Evolutionary conservation across 2,888 invertebrate genomes (phyloP), one percentile per base, ranked within the genome.

Genomic region (Oligia strigilis): DNA sequence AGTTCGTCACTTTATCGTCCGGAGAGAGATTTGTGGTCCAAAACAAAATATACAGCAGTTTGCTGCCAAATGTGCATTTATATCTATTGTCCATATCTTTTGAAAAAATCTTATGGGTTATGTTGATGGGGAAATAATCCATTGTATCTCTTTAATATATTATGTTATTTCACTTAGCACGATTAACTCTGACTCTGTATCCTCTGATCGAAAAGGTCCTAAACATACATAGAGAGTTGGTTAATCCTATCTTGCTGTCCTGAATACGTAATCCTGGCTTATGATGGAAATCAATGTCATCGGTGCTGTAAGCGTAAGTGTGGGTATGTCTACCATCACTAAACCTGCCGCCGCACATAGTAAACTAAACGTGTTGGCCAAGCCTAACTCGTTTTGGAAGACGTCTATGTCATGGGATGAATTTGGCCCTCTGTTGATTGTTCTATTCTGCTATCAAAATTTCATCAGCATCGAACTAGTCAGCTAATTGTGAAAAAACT

Each of bases 201-300:
- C 17, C 36, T 29, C 8, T 72, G 23, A 60, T 75, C 4, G 11
- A 46, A 65, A 72, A 60, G 64, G 75, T 60, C 65, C 58, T 72
- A n/a, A 69, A 64, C 36, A 62, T 79, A 73, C 14, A 60, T 6
- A 65, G 14, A 72, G 13, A 65, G 52, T 73, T 64, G 13, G 64
- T 19, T 69, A 52, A 83, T 72, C 55, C 29, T n/a, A 23, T n/a
- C 49, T 60, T 55, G 65, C 83, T 77, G n/a, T 23, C 11, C 80
- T 79, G 82, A 82, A 84, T 78, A 79, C 52, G n/a, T 79, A 79
- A 84, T 79, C 19, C 72, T 65, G 17, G 17, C 19, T 40, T 43
- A 46, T 82, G 80, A 79, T 65, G n/a, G 60, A 73, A 73, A 36
- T 60, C 72, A 84, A 79, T 70, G 82, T 46, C 84, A 83, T 83